A percentile compares a stretch with the other conserved stretches of the same genome.
phyloP scores from a whole-genome alignment of 64 coral and sea anemone genomes.

The Anthopleura sola region DNA sequence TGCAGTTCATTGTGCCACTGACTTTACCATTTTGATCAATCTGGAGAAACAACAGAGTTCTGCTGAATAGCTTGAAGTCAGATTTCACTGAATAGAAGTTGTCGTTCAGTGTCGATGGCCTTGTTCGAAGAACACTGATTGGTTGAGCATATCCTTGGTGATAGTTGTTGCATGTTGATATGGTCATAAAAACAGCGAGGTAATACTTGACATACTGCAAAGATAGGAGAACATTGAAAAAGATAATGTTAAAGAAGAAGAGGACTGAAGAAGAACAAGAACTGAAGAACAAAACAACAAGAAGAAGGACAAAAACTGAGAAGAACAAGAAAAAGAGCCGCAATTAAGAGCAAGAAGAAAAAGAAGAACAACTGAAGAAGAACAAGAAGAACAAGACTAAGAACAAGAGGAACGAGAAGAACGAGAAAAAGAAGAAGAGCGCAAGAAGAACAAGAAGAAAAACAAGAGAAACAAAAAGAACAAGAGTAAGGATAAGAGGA shows the following conservation, averaged over 20 bases:
- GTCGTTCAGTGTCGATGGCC: not conserved
- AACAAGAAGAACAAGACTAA: no score
- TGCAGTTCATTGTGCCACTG: conserved; percentile 7
- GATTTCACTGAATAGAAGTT: not conserved
- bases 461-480: not conserved
- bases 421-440: not conserved
- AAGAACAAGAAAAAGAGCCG: no score
- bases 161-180: not conserved
- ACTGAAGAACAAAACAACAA: no score
- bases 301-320: not conserved
- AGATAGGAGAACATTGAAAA: no score
- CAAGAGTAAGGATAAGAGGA: not conserved
- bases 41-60: conserved; percentile 22
- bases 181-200: not conserved
- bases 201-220: not conserved
- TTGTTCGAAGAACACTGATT: conserved; percentile 10
- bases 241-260: no score
- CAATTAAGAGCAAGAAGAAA: not conserved
- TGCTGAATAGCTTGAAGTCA: not conserved
- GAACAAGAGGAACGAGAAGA: not conserved
- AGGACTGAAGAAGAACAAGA: no score
- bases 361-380: no score
- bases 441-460: not conserved
- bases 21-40: conserved; percentile 22
- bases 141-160: not conserved